Evolutionary conservation across 2,113 vertebrate genomes (phyloP).

Genomic region (Notothenia coriiceps): DNA sequence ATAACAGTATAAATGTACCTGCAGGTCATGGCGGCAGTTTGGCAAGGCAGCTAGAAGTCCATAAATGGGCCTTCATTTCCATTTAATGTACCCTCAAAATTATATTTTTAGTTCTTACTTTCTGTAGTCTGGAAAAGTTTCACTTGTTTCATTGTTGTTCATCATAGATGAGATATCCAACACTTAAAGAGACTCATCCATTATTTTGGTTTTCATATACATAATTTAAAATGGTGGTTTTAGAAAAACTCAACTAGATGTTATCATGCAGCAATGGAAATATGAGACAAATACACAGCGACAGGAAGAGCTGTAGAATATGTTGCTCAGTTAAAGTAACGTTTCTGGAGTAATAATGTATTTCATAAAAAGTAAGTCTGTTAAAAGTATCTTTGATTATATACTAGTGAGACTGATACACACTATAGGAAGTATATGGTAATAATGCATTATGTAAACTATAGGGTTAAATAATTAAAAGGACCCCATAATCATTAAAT

Average conservation of each 20-base stretch:
- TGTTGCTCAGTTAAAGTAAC: not conserved
- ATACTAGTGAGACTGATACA: no score
- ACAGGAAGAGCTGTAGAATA: no score
- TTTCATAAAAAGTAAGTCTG: no score
- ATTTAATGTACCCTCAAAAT: no score
- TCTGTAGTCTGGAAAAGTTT: no score
- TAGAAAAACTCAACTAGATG: not conserved
- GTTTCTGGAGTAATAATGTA: not conserved
- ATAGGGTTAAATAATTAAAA: not conserved
- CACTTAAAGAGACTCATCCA: not conserved
- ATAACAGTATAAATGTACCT: not conserved
- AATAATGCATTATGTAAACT: not conserved
- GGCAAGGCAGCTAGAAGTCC: not conserved
- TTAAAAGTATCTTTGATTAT: no score
- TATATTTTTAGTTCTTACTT: no score
- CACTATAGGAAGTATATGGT: no score
- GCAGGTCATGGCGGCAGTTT: not conserved
- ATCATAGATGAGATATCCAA: not conserved
- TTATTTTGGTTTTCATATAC: not conserved
- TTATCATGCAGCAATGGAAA: not conserved
- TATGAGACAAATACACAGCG: not conserved
- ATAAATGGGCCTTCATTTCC: no score
- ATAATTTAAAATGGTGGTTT: not conserved
- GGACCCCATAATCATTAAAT: no score
- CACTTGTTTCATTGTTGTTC: no score